Base-by-base conservation (phyloP, 2,113 vertebrate genomes). In the Microtus richardsoni region DNA sequence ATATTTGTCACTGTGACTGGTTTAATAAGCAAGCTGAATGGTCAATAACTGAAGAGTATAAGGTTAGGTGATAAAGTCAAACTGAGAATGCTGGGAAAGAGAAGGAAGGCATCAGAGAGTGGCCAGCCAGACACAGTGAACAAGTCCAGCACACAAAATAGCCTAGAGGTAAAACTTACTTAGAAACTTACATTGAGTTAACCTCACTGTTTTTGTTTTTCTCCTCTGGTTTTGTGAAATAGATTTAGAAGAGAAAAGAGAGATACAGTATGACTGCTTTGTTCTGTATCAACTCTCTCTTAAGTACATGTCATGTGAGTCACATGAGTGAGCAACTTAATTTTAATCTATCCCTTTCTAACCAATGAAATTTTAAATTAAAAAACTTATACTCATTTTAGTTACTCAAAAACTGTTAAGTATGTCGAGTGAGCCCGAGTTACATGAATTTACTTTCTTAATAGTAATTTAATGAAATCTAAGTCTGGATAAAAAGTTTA, bases 261-360 rank as follows among this genome's bases (percentile, higher is more conserved):
- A 5, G 77, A 28, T 47, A 10, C 4, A 22, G 47, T 21, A 36
- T 47, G 13, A 64, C 41, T 33, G 44, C 8, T 47, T 66, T 68
- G 28, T 64, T 21, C 33, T 66, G 26, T 52, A n/a, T 16, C 10
- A 82, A 9, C 22, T 24, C 12, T 19, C n/a, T 86, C 39, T 28
- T 84, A 58, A 64, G 17, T 85, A 86, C 92, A 1, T 33, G 30
- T 85, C 16, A 21, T 36, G 4, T 33, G 5, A 49, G 3, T 91
- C 17, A 12, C 33, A 33, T 39, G 87, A 79, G 49, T 74, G 36
- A 89, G 2, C 14, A 91, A 28, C 7, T 30, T 2, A 91, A 39
- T 39, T 93, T 93, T 49, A 17, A 86, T 58, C 88, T 84, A 78
- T 78, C 66, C 77, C 73, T 71, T 10, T 75, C 74, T 52, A 95